Conservation (phyloP, 2,797 vertebrate genomes). For the Periophthalmus magnuspinnatus region DNA sequence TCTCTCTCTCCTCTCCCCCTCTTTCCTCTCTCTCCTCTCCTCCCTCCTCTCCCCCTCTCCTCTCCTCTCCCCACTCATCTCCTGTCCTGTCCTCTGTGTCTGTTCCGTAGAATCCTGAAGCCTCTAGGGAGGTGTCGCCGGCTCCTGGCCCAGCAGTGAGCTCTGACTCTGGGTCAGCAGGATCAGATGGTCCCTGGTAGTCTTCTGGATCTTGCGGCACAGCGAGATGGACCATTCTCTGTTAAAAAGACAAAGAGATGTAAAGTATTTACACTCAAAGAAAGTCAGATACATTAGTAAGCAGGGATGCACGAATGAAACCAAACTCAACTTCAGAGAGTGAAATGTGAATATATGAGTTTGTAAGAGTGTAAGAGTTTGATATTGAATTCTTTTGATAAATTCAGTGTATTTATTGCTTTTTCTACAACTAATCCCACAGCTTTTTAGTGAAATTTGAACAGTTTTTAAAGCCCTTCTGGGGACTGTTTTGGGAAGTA, state of each 20-base stretch:
- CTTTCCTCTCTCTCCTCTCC: constrained; percentile 55
- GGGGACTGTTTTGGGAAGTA: too few relatives aligned
- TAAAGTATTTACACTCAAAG: too few relatives aligned
- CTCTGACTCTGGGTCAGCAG: constrained; percentile 39
- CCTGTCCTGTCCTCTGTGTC: constrained; percentile 63
- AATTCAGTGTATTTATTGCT: too few relatives aligned
- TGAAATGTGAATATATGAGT: too few relatives aligned
- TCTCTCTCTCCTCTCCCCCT: constrained; percentile 51
- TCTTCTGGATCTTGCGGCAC: constrained; percentile 33
- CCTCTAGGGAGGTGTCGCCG: constrained; percentile 49
- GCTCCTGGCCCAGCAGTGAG: constrained; percentile 35
- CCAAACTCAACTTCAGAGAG: too few relatives aligned
- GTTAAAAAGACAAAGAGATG: not conserved
- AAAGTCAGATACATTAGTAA: not conserved
- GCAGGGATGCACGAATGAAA: too few relatives aligned
- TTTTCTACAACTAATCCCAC: too few relatives aligned
- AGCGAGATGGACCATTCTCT: constrained; percentile 65
- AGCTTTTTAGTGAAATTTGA: too few relatives aligned
- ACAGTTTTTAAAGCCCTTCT: too few relatives aligned
- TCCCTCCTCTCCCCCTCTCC: constrained; percentile 53
- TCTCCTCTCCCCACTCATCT: constrained; percentile 56
- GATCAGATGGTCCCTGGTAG: constrained; percentile 23
- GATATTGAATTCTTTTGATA: too few relatives aligned
- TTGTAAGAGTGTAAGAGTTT: too few relatives aligned
- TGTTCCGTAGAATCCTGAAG: constrained; percentile 57